These are phyloP conservation scores for Microctonus brassicae DNA, from an alignment of 2,888 invertebrate species.

Conservation along the genomic window DNA sequence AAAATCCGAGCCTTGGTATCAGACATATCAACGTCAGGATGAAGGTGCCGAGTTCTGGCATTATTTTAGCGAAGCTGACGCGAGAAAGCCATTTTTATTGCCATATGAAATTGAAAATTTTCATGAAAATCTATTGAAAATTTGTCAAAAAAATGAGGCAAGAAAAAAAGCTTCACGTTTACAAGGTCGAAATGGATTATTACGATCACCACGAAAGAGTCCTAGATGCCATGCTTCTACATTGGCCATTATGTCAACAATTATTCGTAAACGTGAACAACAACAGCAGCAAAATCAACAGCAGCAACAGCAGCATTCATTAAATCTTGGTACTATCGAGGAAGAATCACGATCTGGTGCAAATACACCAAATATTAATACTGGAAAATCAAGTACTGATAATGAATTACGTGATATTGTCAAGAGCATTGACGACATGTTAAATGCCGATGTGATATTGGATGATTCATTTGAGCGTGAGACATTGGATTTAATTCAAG, in stretches of 20 bases:
- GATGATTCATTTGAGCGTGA: slow-evolving; percentile 71
- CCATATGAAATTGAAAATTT: slow-evolving; percentile 80
- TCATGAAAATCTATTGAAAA: slow-evolving; percentile 58
- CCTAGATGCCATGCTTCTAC: slow-evolving; percentile 92
- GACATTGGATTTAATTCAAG: slow-evolving; percentile 3
- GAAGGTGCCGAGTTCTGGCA: slow-evolving; percentile 77
- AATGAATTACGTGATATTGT: slow-evolving; percentile 65
- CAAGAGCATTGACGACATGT: slow-evolving; percentile 69
- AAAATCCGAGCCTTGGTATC: slow-evolving; percentile 82
- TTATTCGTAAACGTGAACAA: slow-evolving; percentile 65
- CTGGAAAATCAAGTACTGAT: slow-evolving; percentile 56
- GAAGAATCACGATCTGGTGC: slow-evolving; percentile 48
- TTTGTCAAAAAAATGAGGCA: slow-evolving; percentile 45
- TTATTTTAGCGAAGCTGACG: slow-evolving; percentile 74
- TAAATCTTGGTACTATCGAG: slow-evolving; percentile 46
- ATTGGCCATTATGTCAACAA: slow-evolving; percentile 79
- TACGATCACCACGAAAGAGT: slow-evolving; percentile 82
- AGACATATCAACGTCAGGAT: slow-evolving; percentile 83
- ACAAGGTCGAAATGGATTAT: slow-evolving; percentile 52
- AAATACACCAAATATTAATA: slow-evolving; percentile 44
- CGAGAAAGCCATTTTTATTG: slow-evolving; percentile 76
- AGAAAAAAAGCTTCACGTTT: slow-evolving; percentile 47
- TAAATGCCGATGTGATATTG: slow-evolving; percentile 69
- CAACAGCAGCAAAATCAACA: slow-evolving; percentile 50
- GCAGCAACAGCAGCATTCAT: slow-evolving; percentile 44